These are phyloP conservation scores for Cremastinae sp. DNA, from an alignment of 2,888 invertebrate genomes.

Conservation along the genomic window DNA sequence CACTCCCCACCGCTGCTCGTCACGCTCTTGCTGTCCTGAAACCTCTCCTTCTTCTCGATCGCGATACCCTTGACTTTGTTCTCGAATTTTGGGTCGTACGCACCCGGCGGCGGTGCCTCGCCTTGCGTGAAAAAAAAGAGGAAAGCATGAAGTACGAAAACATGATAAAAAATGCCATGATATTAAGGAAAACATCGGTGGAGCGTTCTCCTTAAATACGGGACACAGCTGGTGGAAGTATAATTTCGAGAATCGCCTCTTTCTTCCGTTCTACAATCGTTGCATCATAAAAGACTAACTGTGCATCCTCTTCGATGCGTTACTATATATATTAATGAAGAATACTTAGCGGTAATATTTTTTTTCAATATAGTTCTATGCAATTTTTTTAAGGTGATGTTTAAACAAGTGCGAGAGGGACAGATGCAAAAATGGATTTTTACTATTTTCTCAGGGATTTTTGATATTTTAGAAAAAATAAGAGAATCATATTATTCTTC, in stretches of 20 bases:
- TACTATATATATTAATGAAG: too few relatives aligned
- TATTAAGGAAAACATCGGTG: too few relatives aligned
- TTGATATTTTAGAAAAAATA: too few relatives aligned
- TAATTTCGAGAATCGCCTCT: constrained; percentile 19
- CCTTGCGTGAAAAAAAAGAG: constrained; percentile 76
- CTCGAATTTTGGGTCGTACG: constrained; percentile 81
- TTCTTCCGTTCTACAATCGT: neutral
- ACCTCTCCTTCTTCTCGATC: constrained; percentile 78
- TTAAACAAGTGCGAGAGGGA: too few relatives aligned
- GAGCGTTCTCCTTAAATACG: constrained; percentile 5
- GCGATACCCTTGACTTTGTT: constrained; percentile 77
- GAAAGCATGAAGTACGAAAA: constrained; percentile 12
- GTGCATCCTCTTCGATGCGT: too few relatives aligned
- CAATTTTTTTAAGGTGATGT: too few relatives aligned
- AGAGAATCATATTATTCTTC: too few relatives aligned
- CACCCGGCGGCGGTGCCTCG: constrained; percentile 81
- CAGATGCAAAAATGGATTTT: too few relatives aligned
- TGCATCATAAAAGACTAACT: constrained; percentile 47
- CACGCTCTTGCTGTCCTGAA: constrained; percentile 76
- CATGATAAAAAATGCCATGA: constrained; percentile 15
- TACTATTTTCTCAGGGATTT: too few relatives aligned
- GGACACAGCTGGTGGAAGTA: constrained; percentile 49
- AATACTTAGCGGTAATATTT: too few relatives aligned
- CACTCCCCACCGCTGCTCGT: constrained; percentile 74
- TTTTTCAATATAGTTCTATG: too few relatives aligned